phyloP scores from a whole-genome alignment of 2,888 invertebrate species.

The Coleophora deauratella region DNA sequence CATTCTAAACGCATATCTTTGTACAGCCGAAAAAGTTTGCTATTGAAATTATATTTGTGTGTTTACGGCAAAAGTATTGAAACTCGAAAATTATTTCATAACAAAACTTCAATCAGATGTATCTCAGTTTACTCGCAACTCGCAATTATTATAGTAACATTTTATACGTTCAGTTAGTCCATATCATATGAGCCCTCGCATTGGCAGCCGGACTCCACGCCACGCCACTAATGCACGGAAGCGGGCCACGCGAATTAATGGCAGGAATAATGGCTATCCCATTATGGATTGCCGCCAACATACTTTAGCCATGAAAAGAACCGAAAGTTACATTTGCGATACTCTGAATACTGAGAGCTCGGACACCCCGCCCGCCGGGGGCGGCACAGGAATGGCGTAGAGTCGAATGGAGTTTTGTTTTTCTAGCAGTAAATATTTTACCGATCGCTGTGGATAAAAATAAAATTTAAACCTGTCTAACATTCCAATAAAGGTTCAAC shows the following conservation, averaged over 20 bases:
- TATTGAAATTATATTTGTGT: too few relatives aligned
- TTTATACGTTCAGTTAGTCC: slow-evolving; percentile 16
- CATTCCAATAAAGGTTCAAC: too few relatives aligned
- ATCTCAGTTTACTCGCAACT: background rate
- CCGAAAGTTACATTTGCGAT: slow-evolving; percentile 75
- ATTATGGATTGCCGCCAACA: slow-evolving; percentile 76
- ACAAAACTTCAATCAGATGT: too few relatives aligned
- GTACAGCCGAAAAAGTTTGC: too few relatives aligned
- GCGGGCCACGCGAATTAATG: slow-evolving; percentile 72
- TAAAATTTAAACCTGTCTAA: too few relatives aligned
- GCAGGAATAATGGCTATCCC: slow-evolving; percentile 75
- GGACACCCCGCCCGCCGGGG: slow-evolving; percentile 38
- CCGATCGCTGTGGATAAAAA: too few relatives aligned
- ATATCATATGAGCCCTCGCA: slow-evolving; percentile 47
- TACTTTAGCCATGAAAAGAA: slow-evolving; percentile 75
- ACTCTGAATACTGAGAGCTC: slow-evolving; percentile 72
- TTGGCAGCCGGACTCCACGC: slow-evolving; percentile 60
- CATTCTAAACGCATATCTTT: too few relatives aligned
- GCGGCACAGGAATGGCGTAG: slow-evolving; percentile 36
- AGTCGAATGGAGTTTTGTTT: slow-evolving; percentile 20
- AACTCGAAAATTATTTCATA: too few relatives aligned
- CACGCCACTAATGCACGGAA: slow-evolving; percentile 73
- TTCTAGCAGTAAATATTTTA: too few relatives aligned
- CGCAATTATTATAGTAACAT: background rate
- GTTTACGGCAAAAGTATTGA: too few relatives aligned